These are phyloP conservation scores for Trochalopteron elliotii DNA, from an alignment of 2,113 vertebrate species.

Conservation along the genomic window DNA sequence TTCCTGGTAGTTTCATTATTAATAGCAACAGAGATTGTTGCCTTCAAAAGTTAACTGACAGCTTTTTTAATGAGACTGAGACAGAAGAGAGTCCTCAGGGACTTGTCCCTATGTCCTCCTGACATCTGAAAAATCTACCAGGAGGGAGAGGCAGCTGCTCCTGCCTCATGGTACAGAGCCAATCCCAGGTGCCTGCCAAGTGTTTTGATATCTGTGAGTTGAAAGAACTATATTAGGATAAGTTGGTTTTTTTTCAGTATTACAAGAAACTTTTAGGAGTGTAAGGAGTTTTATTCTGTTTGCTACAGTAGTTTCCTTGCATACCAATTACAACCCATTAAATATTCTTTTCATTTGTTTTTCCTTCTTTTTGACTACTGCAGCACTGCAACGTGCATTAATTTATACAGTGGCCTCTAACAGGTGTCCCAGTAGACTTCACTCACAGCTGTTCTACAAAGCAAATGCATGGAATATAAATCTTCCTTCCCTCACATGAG, in stretches of 20 bases:
- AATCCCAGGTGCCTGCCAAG: slow-evolving; percentile 16
- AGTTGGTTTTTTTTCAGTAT: background rate
- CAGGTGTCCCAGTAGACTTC: slow-evolving; percentile 46
- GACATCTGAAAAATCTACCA: slow-evolving; percentile 48
- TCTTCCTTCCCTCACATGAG: slow-evolving; percentile 45
- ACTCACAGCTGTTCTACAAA: slow-evolving; percentile 55
- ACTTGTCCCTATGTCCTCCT: background rate
- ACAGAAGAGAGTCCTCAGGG: background rate
- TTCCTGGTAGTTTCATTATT: slow-evolving; percentile 14
- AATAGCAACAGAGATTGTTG: background rate
- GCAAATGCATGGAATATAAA: slow-evolving; percentile 48
- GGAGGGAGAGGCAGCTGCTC: slow-evolving; percentile 47
- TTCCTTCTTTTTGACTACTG: background rate
- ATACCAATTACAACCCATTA: slow-evolving; percentile 38
- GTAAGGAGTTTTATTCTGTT: slow-evolving; percentile 25
- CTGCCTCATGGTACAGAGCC: background rate
- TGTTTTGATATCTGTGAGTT: background rate
- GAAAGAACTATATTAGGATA: background rate
- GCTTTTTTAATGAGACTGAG: slow-evolving; percentile 24
- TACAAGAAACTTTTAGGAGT: background rate
- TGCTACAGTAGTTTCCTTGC: slow-evolving; percentile 14
- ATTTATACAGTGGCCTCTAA: slow-evolving; percentile 56
- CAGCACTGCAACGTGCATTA: background rate
- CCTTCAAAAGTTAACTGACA: slow-evolving; percentile 14
- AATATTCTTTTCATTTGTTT: background rate